phyloP scores from a whole-genome alignment of 2,797 vertebrate genomes.

The Schizothorax lantsangensis region DNA sequence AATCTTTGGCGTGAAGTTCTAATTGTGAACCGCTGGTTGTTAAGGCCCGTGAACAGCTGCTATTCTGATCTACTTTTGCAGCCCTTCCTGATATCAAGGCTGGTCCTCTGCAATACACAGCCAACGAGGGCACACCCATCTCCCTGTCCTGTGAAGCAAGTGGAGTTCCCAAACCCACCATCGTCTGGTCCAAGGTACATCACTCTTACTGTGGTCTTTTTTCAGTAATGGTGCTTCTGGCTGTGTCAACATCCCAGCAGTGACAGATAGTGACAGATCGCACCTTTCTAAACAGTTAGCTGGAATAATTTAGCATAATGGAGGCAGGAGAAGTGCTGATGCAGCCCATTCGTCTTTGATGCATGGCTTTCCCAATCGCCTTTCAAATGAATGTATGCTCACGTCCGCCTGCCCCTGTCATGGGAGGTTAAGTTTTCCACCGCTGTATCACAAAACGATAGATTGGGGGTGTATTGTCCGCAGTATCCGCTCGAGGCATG shows the following conservation, averaged over 20 bases:
- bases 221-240: slow-evolving; percentile 55
- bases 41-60: slow-evolving; percentile 52
- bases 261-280: slow-evolving; percentile 49
- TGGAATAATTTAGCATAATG: slow-evolving; percentile 23
- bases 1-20: slow-evolving; percentile 40
- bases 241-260: slow-evolving; percentile 25
- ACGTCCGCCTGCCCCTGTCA: slow-evolving; percentile 2
- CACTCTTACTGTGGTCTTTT: slow-evolving; percentile 1
- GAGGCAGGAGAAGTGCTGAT: slow-evolving; percentile 39
- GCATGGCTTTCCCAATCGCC: not conserved
- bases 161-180: slow-evolving; percentile 81
- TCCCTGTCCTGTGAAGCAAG: slow-evolving; percentile 82
- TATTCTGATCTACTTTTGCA: slow-evolving; percentile 70
- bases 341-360: slow-evolving; percentile 37
- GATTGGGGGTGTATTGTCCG: slow-evolving; percentile 50
- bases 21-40: slow-evolving; percentile 51
- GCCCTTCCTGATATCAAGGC: slow-evolving; percentile 87
- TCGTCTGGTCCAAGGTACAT: slow-evolving; percentile 91
- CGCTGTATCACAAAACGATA: slow-evolving; percentile 19
- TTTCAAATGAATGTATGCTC: slow-evolving; percentile 31
- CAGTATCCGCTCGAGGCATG: slow-evolving; percentile 57
- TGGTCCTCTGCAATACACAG: slow-evolving; percentile 80
- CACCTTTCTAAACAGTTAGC: slow-evolving; percentile 48
- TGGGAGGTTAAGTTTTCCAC: slow-evolving; percentile 22
- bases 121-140: slow-evolving; percentile 81